Evolutionary conservation across 2,113 vertebrate species (phyloP).

Genomic region (Scortum barcoo): DNA sequence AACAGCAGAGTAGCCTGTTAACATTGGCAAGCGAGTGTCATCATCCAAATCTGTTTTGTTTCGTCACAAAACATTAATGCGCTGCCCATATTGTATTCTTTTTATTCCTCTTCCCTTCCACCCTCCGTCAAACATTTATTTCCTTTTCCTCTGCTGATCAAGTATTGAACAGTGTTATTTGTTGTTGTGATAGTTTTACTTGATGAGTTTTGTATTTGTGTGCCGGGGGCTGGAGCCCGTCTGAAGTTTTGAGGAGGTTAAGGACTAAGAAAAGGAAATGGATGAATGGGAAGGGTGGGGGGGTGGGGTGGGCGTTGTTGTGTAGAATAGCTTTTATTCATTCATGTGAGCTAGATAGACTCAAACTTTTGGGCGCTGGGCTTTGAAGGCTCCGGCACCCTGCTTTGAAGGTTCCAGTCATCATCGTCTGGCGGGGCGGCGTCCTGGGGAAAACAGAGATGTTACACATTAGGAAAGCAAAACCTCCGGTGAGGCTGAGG

Average conservation of each 20-base stretch:
- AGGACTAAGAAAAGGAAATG: constrained; percentile 30
- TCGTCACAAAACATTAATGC: constrained; percentile 59
- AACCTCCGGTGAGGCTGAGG: constrained; percentile 27
- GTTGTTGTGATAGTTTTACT: constrained; percentile 59
- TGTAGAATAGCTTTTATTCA: constrained; percentile 47
- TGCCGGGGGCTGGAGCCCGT: constrained; percentile 18
- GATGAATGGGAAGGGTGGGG: neutral
- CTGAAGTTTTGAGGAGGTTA: constrained; percentile 54
- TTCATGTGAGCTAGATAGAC: constrained; percentile 56
- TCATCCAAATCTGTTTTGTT: constrained; percentile 61
- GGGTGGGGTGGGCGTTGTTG: neutral
- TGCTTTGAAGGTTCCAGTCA: constrained; percentile 57
- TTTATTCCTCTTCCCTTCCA: constrained; percentile 57
- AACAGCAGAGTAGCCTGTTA: constrained; percentile 55
- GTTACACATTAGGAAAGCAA: constrained; percentile 67
- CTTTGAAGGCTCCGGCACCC: constrained; percentile 52
- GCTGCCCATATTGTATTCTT: constrained; percentile 64
- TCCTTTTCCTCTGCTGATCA: constrained; percentile 60
- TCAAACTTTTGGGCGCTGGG: constrained; percentile 21
- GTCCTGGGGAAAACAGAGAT: constrained; percentile 60
- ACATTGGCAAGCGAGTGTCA: constrained; percentile 52
- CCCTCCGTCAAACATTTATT: constrained; percentile 44
- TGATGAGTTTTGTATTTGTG: constrained; percentile 33
- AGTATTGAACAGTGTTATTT: constrained; percentile 58
- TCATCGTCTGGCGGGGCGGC: constrained; percentile 23